phyloP scores from a whole-genome alignment of 2,888 invertebrate genomes.

The Agrochola lychnidis region DNA sequence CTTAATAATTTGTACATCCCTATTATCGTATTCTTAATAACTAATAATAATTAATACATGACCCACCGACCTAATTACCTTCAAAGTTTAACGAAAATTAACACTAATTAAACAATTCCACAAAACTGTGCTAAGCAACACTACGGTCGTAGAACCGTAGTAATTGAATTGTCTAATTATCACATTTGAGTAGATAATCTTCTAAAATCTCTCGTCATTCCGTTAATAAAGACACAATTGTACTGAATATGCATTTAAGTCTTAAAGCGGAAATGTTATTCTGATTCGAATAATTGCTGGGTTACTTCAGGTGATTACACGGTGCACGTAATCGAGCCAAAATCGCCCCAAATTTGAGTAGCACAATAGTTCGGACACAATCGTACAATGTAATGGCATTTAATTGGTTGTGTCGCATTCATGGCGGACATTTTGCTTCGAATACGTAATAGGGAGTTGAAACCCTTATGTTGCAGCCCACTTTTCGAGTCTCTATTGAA shows the following conservation, averaged over 20 bases:
- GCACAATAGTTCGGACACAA: constrained; percentile 75
- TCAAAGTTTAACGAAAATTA: constrained; percentile 17
- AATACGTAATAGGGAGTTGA: constrained; percentile 33
- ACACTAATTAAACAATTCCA: constrained; percentile 31
- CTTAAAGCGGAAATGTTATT: constrained; percentile 71
- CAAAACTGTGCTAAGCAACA: constrained; percentile 14
- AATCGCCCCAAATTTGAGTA: constrained; percentile 71
- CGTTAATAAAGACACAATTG: constrained; percentile 60
- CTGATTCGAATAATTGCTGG: constrained; percentile 72
- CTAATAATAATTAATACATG: constrained; percentile 24
- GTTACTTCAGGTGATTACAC: constrained; percentile 74
- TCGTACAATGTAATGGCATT: constrained; percentile 75
- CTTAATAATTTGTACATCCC: background rate
- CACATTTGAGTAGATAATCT: constrained; percentile 45
- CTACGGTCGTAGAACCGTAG: background rate
- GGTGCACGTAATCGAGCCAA: constrained; percentile 73
- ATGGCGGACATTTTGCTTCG: constrained; percentile 65
- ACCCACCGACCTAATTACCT: constrained; percentile 17
- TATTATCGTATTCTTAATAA: constrained; percentile 6
- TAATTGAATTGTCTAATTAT: constrained; percentile 44
- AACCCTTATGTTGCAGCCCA: constrained; percentile 48
- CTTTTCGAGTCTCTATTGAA: background rate
- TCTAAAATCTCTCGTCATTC: constrained; percentile 59
- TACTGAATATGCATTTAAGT: constrained; percentile 60
- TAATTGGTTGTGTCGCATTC: constrained; percentile 80